A percentile compares a stretch with the other conserved stretches of the same genome.
These are phyloP conservation scores for Larimichthys crocea DNA, from an alignment of 2,113 vertebrate genomes.

Conservation along the genomic window DNA sequence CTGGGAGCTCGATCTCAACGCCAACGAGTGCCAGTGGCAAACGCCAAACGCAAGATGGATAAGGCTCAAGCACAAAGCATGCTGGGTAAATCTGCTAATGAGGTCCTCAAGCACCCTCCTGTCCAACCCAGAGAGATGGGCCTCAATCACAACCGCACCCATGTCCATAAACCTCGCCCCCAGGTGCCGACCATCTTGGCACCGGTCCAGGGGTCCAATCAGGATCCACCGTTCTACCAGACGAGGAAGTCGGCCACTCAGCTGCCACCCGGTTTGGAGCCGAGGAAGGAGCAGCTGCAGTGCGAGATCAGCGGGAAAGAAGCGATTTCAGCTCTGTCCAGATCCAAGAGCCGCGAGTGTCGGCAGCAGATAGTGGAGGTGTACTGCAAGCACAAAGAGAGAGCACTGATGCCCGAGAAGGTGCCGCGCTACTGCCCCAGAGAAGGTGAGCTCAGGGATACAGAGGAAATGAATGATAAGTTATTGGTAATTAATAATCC, in stretches of 20 bases:
- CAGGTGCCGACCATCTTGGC: slow-evolving; percentile 39
- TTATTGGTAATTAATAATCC: background rate
- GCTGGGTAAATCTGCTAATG: slow-evolving; percentile 82
- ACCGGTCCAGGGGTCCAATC: slow-evolving; percentile 28
- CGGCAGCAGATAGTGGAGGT: slow-evolving; percentile 90
- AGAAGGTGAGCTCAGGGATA: slow-evolving; percentile 84
- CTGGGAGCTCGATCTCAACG: slow-evolving; percentile 87
- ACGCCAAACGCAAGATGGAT: slow-evolving; percentile 81
- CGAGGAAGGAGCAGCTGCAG: slow-evolving; percentile 79
- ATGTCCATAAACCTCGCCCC: slow-evolving; percentile 28
- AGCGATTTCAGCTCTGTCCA: slow-evolving; percentile 90
- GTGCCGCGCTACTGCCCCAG: slow-evolving; percentile 89
- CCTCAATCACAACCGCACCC: slow-evolving; percentile 50
- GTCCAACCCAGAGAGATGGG: background rate
- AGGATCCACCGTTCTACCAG: background rate
- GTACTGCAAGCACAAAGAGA: slow-evolving; percentile 90
- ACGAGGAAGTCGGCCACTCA: slow-evolving; percentile 48
- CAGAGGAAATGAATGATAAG: background rate
- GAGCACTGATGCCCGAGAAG: slow-evolving; percentile 89
- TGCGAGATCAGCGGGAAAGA: slow-evolving; percentile 94
- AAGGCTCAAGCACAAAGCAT: slow-evolving; percentile 62
- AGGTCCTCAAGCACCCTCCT: slow-evolving; percentile 74
- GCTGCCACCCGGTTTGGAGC: slow-evolving; percentile 55
- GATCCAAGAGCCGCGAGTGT: slow-evolving; percentile 88
- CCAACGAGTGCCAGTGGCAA: slow-evolving; percentile 75